Percentiles rank a stretch among this genome's conserved stretches.
These are phyloP conservation scores for Dryobotodes eremita DNA, from an alignment of 2,888 invertebrate genomes.

Conservation along the genomic window DNA sequence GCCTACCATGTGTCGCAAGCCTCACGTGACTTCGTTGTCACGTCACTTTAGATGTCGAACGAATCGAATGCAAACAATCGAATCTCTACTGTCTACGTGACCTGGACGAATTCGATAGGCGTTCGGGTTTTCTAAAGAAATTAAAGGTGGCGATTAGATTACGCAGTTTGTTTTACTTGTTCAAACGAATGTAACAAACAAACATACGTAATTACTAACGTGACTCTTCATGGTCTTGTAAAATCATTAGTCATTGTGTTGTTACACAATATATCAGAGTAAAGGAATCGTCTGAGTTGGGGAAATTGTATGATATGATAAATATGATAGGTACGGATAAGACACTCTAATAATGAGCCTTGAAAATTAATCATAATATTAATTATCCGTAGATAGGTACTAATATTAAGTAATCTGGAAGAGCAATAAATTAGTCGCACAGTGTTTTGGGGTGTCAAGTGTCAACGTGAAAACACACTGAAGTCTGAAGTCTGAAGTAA, in stretches of 20 bases:
- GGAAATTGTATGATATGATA: constrained; percentile 33
- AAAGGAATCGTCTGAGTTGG: background rate
- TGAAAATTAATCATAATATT: constrained; percentile 14
- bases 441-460: constrained; percentile 12
- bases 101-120: constrained; percentile 14
- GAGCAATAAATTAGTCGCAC: constrained; percentile 15
- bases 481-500: constrained; percentile 13
- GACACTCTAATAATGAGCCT: constrained; percentile 10
- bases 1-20: constrained; percentile 79
- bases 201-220: constrained; percentile 8
- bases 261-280: constrained; percentile 11
- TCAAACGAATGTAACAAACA: constrained; percentile 11
- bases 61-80: constrained; percentile 40
- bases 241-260: constrained; percentile 15
- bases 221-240: background rate
- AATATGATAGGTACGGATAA: background rate
- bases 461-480: background rate
- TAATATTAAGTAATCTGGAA: constrained; percentile 12
- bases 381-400: constrained; percentile 2
- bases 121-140: constrained; percentile 8
- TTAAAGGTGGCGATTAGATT: background rate
- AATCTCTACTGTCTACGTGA: constrained; percentile 10
- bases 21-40: constrained; percentile 68
- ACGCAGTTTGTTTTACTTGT: constrained; percentile 6
- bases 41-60: constrained; percentile 51